Conservation (phyloP, 1,140 invertebrate species). For the Amyelois transitella region DNA sequence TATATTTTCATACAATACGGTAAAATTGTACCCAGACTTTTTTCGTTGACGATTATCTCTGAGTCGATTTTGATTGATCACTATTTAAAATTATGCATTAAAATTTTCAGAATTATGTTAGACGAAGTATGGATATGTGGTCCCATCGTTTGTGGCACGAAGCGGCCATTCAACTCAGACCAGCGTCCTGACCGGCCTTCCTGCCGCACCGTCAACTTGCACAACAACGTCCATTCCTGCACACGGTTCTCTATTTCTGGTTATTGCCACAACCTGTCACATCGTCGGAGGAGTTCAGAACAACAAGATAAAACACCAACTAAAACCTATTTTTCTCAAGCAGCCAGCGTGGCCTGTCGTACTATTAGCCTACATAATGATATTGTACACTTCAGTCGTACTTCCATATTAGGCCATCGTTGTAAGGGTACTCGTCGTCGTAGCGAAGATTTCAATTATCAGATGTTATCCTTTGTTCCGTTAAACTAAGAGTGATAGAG, state of each 20-base stretch:
- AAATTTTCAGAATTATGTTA: neutral
- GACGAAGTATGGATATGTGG: neutral
- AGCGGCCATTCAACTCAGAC: neutral
- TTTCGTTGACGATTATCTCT: too few relatives aligned
- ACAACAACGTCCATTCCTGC: conserved; percentile 70
- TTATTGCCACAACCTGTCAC: neutral
- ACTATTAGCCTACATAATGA: neutral
- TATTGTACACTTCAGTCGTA: neutral
- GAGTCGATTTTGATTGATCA: too few relatives aligned
- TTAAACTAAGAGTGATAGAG: too few relatives aligned
- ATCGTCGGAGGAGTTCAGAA: neutral
- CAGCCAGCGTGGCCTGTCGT: neutral
- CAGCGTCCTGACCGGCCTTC: conserved; percentile 82
- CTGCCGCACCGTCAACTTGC: conserved; percentile 81
- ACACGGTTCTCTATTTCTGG: neutral
- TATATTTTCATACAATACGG: too few relatives aligned
- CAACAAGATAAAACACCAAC: neutral
- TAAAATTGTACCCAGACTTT: too few relatives aligned
- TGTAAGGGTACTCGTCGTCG: neutral
- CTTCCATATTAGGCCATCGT: neutral
- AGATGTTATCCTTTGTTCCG: too few relatives aligned
- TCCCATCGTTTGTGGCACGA: neutral
- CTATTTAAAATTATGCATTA: too few relatives aligned
- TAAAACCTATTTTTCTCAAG: neutral
- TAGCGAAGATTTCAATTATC: neutral